Percentiles rank a stretch among this genome's conserved stretches.
Conservation (phyloP, 2,113 vertebrate genomes). For the Daubentonia madagascariensis region DNA sequence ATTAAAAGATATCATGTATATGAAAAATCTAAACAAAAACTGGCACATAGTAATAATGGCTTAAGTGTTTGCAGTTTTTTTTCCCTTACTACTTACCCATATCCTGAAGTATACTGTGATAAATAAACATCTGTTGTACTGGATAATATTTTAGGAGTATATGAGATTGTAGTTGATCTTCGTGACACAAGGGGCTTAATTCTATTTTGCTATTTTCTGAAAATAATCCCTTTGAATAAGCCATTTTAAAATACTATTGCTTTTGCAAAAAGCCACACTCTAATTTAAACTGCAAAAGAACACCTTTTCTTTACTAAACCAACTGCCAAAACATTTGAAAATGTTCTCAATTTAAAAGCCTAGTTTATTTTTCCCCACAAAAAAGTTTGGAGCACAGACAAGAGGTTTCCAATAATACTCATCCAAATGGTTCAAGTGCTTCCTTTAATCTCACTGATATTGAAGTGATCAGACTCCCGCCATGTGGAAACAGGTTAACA, state of each 20-base stretch:
- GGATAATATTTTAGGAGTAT: not conserved
- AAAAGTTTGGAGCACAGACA: not conserved
- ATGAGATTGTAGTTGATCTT: not conserved
- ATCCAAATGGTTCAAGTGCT: not conserved
- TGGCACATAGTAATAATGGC: too few relatives aligned
- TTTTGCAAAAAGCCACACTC: not conserved
- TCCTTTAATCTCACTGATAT: not conserved
- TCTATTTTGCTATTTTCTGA: slow-evolving; percentile 30
- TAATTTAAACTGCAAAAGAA: slow-evolving; percentile 39
- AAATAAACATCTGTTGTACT: not conserved
- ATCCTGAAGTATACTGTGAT: not conserved
- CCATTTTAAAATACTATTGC: slow-evolving; percentile 1
- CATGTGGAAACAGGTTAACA: not conserved
- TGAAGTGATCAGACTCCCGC: not conserved
- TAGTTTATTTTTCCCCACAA: not conserved
- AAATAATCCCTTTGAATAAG: slow-evolving; percentile 10
- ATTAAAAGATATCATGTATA: not conserved
- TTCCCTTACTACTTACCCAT: not conserved
- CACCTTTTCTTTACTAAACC: slow-evolving; percentile 28
- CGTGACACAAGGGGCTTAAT: not conserved
- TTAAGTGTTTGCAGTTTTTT: not conserved
- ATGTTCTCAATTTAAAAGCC: slow-evolving; percentile 37
- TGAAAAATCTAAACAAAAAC: not conserved
- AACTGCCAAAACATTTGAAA: slow-evolving; percentile 51
- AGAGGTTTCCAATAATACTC: slow-evolving; percentile 5